Evolutionary conservation across 2,888 invertebrate species (phyloP), one percentile per base, ranked within the genome.

Genomic region (Sialis lutaria): DNA sequence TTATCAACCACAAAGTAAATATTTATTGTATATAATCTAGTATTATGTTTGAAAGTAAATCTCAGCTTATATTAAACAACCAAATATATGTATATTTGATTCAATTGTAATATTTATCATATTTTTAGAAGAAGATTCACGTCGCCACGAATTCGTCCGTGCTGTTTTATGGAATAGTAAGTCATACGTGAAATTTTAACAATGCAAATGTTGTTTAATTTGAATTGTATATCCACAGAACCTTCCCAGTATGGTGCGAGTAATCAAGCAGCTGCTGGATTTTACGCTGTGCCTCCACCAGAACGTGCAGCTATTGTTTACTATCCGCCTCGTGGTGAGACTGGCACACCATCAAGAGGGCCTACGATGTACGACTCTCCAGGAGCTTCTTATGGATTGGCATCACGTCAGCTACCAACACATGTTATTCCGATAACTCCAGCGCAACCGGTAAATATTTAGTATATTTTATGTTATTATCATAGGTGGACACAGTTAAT

Each of bases 151-250:
- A 64, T 79, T 82, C 72, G 73, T 76, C 55, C 76, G 85, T 59
- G 82, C 85, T 62, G 83, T 86, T 60, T 76, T 86, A 55, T 86
- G 86, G 85, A 85, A 85, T 72, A 85, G 86, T 84, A 74, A 82
- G 82, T 77, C 6, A 37, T 34, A 10, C 9, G 10, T 22, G n/a
- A 30, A 31, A 37, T 9, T 37, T 37, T 10, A 13, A 39, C 5
- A 9, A 30, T 6, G 10, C 22, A n/a, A 1, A 6, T 7, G 5
- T 22, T 4, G 32, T 6, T 39, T 30, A 7, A n/a, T 39, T 31
- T 22, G 45, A 42, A 37, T 31, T 47, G 41, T 49, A 48, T 49
- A 49, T 40, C 64, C 63, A 42, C 59, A 73, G 73, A 73, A 60
- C 65, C 70, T 2, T 63, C 68, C 1, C 72, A 70, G 54, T 72